phyloP scores from a whole-genome alignment of 2,113 vertebrate genomes.

The Lepisosteus osseus region DNA sequence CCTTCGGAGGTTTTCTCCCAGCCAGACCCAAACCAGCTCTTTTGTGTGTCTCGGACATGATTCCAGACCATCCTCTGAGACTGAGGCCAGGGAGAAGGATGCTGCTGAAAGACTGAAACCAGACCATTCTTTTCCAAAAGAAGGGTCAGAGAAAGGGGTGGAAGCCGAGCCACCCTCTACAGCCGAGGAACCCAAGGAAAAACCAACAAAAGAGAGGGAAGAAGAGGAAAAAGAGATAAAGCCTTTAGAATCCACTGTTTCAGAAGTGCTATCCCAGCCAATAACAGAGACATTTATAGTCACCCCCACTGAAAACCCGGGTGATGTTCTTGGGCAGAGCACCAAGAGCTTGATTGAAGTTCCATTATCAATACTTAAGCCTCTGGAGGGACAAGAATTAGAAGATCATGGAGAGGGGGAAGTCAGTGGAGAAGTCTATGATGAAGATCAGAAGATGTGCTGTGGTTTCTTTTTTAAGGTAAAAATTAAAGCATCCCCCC shows the following conservation, averaged over 20 bases:
- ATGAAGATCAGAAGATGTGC: constrained; percentile 87
- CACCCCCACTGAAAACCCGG: constrained; percentile 73
- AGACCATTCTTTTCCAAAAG: constrained; percentile 51
- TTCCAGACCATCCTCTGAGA: constrained; percentile 39
- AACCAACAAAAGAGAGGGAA: constrained; percentile 15
- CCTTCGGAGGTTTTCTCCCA: constrained; percentile 87
- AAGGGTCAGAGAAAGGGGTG: constrained; percentile 30
- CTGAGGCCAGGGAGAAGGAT: constrained; percentile 48
- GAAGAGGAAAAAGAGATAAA: constrained; percentile 44
- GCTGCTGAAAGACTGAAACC: constrained; percentile 47
- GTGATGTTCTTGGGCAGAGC: constrained; percentile 45
- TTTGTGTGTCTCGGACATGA: constrained; percentile 88
- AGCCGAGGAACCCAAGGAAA: constrained; percentile 18
- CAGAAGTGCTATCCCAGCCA: constrained; percentile 82
- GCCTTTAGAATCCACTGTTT: constrained; percentile 73
- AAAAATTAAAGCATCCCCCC: constrained; percentile 13
- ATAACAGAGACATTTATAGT: constrained; percentile 78
- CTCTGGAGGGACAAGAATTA: constrained; percentile 64
- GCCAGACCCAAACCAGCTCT: constrained; percentile 79
- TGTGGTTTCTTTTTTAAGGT: constrained; percentile 98
- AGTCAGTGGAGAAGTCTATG: constrained; percentile 65
- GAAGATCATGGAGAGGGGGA: constrained; percentile 71
- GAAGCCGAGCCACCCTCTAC: constrained; percentile 29
- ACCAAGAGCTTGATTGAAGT: constrained; percentile 89
- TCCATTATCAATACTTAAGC: constrained; percentile 81